Conservation (phyloP, 2,113 vertebrate species). For the Neolamprologus longior region DNA sequence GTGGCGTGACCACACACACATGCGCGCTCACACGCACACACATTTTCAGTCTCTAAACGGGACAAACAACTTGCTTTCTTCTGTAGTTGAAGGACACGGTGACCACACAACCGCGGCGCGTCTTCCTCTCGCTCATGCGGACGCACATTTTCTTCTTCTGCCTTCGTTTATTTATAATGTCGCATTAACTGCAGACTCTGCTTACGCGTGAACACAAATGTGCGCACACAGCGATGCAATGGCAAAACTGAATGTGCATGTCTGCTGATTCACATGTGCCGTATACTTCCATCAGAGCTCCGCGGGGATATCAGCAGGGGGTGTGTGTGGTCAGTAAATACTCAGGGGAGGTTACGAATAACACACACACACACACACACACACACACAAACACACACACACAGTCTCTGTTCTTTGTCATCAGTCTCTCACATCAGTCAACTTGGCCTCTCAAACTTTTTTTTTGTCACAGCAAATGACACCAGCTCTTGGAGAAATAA, state of each 20-base stretch:
- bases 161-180: neutral
- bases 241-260: neutral
- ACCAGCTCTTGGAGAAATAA: conserved; percentile 28
- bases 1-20: neutral
- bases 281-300: conserved; percentile 18
- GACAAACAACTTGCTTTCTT: neutral
- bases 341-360: neutral
- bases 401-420: conserved; percentile 15
- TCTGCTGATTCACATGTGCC: neutral
- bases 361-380: neutral
- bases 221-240: neutral
- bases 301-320: neutral
- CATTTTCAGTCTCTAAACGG: neutral
- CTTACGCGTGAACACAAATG: neutral
- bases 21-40: neutral
- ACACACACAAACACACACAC: neutral
- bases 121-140: neutral
- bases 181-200: conserved; percentile 12
- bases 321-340: conserved; percentile 22
- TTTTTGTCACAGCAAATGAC: conserved; percentile 5
- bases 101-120: neutral
- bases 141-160: neutral
- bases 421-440: neutral
- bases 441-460: neutral
- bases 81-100: neutral